These are phyloP conservation scores for Carassius carassius DNA, from an alignment of 2,113 vertebrate genomes.

Conservation along the genomic window DNA sequence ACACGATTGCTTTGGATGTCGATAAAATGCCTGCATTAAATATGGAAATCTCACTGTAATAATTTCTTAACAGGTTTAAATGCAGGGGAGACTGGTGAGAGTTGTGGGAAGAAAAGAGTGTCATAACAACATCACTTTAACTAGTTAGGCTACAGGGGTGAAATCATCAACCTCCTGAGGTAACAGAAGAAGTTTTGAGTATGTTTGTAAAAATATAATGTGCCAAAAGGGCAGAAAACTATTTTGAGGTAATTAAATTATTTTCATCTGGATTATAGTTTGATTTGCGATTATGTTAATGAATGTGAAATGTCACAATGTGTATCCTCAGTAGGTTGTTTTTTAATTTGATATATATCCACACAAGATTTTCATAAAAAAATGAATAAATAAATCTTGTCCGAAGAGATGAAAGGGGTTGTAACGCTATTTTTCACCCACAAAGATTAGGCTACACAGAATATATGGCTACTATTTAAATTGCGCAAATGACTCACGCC, in stretches of 20 bases:
- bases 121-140: not conserved
- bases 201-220: not conserved
- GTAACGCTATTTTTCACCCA: not conserved
- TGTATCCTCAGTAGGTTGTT: not conserved
- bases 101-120: not conserved
- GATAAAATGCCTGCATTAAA: not conserved
- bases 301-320: not conserved
- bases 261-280: not conserved
- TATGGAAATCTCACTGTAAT: not conserved
- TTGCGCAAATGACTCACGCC: not conserved
- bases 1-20: not conserved
- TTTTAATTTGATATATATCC: not conserved
- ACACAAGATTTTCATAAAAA: not conserved
- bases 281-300: not conserved
- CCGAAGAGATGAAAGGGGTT: not conserved
- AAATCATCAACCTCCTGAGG: not conserved
- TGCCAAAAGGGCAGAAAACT: not conserved
- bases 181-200: not conserved
- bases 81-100: not conserved
- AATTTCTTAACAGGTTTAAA: not conserved
- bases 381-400: not conserved
- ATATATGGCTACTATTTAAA: not conserved
- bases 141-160: not conserved
- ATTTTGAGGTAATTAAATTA: not conserved
- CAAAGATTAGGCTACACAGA: not conserved